A percentile compares a stretch with the other conserved stretches of the same genome.
Conservation (phyloP, 2,888 invertebrate species). For the Noctua janthe region DNA sequence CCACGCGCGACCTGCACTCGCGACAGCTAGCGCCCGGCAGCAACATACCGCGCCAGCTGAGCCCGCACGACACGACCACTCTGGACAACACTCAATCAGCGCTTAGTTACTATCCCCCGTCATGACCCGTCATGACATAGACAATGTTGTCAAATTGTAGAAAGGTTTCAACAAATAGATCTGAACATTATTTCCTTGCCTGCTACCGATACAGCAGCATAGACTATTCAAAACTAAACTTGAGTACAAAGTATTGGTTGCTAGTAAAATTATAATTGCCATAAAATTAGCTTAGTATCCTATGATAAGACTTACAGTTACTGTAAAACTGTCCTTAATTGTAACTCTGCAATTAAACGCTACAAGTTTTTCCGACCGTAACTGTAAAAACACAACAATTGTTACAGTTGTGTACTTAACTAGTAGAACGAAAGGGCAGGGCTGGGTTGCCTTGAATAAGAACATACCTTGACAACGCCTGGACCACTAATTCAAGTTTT, state of each 20-base stretch:
- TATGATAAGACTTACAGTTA: constrained; percentile 30
- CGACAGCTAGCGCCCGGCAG: constrained; percentile 52
- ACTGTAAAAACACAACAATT: constrained; percentile 31
- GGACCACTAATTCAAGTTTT: constrained; percentile 31
- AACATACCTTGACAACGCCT: not conserved
- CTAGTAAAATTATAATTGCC: constrained; percentile 42
- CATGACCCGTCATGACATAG: constrained; percentile 27
- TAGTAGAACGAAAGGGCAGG: not conserved
- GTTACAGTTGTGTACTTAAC: constrained; percentile 3
- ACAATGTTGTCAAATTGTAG: constrained; percentile 33
- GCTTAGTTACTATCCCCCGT: constrained; percentile 46
- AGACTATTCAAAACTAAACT: constrained; percentile 53
- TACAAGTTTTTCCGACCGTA: constrained; percentile 52
- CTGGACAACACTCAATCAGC: constrained; percentile 27
- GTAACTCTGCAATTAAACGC: constrained; percentile 49
- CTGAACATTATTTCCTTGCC: constrained; percentile 58
- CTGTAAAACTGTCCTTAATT: constrained; percentile 52
- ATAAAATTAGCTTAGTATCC: constrained; percentile 27
- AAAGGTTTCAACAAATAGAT: constrained; percentile 56
- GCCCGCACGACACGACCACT: not conserved
- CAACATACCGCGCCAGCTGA: constrained; percentile 44
- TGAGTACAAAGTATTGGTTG: constrained; percentile 33
- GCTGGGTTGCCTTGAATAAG: constrained; percentile 2
- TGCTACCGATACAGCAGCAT: constrained; percentile 45
- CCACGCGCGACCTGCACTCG: not conserved